Percentiles rank a stretch among this genome's conserved stretches.
Evolutionary conservation across 2,113 vertebrate species (phyloP).

Genomic region (Aspidoscelis tigris): DNA sequence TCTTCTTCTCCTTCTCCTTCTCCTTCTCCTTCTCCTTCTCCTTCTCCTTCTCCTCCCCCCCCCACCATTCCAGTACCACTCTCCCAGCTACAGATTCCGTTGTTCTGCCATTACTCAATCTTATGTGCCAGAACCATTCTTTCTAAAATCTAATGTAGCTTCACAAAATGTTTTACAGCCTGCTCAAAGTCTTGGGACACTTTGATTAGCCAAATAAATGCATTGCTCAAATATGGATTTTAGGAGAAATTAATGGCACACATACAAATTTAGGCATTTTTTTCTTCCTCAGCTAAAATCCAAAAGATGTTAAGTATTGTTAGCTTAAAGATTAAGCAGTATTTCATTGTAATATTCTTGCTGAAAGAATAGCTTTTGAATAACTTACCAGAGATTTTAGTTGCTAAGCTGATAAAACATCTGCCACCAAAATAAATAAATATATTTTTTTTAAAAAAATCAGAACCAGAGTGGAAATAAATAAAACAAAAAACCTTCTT

Average conservation of each 20-base stretch:
- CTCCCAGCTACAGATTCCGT: no score
- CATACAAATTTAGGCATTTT: constrained; percentile 17
- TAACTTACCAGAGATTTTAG: fast-evolving
- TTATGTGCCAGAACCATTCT: no score
- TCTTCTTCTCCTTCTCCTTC: no score
- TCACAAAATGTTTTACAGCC: no score
- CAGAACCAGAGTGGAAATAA: no score
- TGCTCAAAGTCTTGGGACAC: no score
- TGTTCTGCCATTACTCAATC: no score
- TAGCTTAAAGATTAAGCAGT: not conserved
- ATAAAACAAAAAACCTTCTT: not conserved
- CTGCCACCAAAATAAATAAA: not conserved
- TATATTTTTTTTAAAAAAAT: not conserved
- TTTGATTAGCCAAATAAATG: no score
- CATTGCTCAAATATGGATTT: not conserved
- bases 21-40: no score
- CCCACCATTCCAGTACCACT: no score
- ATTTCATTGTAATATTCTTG: not conserved
- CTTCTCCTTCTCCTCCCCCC: no score
- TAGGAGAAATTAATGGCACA: not conserved
- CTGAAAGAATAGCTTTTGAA: not conserved
- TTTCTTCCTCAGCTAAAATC: constrained; percentile 10
- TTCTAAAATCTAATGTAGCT: no score
- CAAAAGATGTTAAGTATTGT: constrained; percentile 17
- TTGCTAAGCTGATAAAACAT: constrained; percentile 5